Evolutionary conservation across 1,140 invertebrate species (phyloP).

Genomic region (Pectinophora gossypiella): DNA sequence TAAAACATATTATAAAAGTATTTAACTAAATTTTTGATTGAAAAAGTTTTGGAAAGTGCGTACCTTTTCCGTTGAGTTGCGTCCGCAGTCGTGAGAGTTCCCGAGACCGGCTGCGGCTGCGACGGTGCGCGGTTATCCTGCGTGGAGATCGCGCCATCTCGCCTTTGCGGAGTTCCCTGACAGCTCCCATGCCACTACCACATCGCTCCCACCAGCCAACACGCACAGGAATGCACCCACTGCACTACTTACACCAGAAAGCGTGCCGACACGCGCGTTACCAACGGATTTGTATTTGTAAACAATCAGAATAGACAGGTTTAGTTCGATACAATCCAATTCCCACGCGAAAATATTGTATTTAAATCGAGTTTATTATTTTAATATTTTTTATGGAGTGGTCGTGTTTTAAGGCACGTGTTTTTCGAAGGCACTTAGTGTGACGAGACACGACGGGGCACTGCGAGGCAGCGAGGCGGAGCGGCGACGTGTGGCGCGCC

Average conservation of each 20-base stretch:
- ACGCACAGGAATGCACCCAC: neutral
- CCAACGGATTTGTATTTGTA: too few relatives aligned
- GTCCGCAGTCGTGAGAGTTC: slow-evolving; percentile 47
- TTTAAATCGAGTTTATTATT: neutral
- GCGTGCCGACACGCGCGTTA: neutral
- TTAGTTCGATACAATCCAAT: too few relatives aligned
- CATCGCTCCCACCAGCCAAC: slow-evolving; percentile 7
- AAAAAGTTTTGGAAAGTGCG: too few relatives aligned
- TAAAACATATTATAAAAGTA: too few relatives aligned
- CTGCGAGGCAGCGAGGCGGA: slow-evolving; percentile 6
- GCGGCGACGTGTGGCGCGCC: slow-evolving; percentile 18
- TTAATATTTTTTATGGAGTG: neutral
- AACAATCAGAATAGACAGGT: too few relatives aligned
- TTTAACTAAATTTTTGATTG: too few relatives aligned
- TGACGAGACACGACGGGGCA: neutral
- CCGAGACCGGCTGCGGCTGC: slow-evolving; percentile 40
- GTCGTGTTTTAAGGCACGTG: slow-evolving; percentile 34
- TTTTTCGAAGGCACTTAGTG: slow-evolving; percentile 35
- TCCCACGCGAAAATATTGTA: neutral
- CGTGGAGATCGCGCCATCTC: slow-evolving; percentile 57
- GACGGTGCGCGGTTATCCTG: slow-evolving; percentile 37
- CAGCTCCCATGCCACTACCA: slow-evolving; percentile 18
- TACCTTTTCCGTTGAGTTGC: slow-evolving; percentile 60
- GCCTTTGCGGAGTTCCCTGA: neutral
- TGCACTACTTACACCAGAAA: neutral